Evolutionary conservation across 2,113 vertebrate genomes (phyloP), one percentile per base, ranked within the genome.

Genomic region (Podarcis raffonei): DNA sequence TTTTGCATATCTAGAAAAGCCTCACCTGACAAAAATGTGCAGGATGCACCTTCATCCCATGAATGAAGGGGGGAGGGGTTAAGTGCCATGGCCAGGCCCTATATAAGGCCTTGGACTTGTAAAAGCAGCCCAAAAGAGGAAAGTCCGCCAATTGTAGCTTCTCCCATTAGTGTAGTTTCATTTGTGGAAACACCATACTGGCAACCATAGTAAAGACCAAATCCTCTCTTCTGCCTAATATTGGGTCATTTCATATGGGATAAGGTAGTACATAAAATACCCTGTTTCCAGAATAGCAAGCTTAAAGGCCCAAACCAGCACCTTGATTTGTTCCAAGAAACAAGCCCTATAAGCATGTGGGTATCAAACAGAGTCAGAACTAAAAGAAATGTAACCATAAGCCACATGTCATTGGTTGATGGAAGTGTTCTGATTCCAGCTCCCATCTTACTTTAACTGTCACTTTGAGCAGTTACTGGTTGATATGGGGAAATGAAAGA

Each of bases 391-490:
- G 42, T 62, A 69, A 15, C 25, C 27, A 76, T 6, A 75, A 8
- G 48, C 27, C 1, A 39, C 2, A 9, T 82, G 42, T 66, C 80
- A 88, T 75, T 83, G 80, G 81, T n/a, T 83, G 22, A 30, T 68
- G 59, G 23, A 30, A 83, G 39, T 72, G 83, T 88, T 88, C 81
- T 22, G 32, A 83, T 88, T 88, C 72, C 6, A 66, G 18, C 2
- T 69, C 72, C 42, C n/a, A 22, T 77, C 39, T 27, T 77, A 53
- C 35, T 76, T 11, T 88, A 88, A 88, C 81, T 88, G 87, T 39
- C 81, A 83, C 81, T 88, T 83, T 68, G 87, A 83, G 37, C 87
- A 88, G 81, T 83, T 88, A 83, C 87, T 72, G 71, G 81, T 81
- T 23, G 76, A 57, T 83, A 39, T 18, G 30, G 74, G 42, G 37